Percentiles rank a stretch among this genome's conserved stretches.
Conservation (phyloP, 2,797 vertebrate genomes). For the Hemitrygon akajei region DNA sequence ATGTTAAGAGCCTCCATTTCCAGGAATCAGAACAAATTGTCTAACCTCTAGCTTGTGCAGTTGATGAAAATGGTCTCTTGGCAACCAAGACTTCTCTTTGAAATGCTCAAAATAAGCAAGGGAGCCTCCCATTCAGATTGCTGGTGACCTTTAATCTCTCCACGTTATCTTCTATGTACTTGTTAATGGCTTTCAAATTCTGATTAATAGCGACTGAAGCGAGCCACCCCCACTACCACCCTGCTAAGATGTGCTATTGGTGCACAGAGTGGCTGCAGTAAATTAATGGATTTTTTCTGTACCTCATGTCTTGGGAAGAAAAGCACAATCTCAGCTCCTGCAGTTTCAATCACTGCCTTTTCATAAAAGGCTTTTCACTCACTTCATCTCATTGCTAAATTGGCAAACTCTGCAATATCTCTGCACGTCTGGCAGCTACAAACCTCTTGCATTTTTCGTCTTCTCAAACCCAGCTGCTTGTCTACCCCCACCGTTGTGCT, state of each 20-base stretch:
- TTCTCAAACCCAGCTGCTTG: neutral
- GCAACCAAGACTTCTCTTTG: conserved; percentile 15
- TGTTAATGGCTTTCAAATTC: neutral
- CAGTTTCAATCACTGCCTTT: conserved; percentile 7
- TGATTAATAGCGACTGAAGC: neutral
- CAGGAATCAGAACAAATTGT: neutral
- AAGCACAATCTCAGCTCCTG: neutral
- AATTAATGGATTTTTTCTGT: conserved; percentile 12
- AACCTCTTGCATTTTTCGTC: neutral
- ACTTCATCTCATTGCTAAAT: neutral
- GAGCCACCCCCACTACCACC: neutral
- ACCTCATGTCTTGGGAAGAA: neutral
- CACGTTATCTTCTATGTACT: neutral
- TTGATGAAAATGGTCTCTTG: conserved; percentile 19
- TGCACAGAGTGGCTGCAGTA: neutral
- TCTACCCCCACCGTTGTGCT: neutral
- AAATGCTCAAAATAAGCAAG: conserved; percentile 5
- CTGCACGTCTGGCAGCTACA: neutral
- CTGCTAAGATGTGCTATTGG: neutral
- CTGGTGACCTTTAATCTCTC: neutral
- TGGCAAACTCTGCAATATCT: neutral
- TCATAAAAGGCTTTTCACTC: neutral
- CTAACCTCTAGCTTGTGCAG: neutral
- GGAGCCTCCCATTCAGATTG: conserved; percentile 19
- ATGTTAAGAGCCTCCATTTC: neutral